Base-by-base conservation (phyloP, 2,797 vertebrate species). In the Acanthurus lineatus region DNA sequence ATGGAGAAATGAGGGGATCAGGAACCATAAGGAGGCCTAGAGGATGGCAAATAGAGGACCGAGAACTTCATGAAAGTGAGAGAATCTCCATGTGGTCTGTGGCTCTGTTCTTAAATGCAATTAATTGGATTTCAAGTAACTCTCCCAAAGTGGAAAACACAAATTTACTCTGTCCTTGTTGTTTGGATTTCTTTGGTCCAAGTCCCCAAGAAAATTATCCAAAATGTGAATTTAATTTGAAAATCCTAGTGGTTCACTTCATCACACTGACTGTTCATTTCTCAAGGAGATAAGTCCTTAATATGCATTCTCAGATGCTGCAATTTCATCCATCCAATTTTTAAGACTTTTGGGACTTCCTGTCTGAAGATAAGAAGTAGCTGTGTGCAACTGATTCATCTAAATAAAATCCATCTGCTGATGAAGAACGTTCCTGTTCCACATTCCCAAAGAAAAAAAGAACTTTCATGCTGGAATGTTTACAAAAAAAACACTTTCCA, bases 341-440 rank as follows among this genome's bases (percentile, higher is more conserved):
- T n/a, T 15, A 53, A 4, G 44, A 59, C 32, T 75, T 44, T 52
- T 66, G 48, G 14, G 22, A 53, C 48, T 60, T 47, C 19, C 47
- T 45, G 40, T 60, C 38, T 5, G 14, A 14, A 28, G 17, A 75
- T 17, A 40, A 58, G 45, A 60, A 20, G 57, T 15, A 52, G 44
- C 40, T 69, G 35, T 38, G 19, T 22, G 19, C 38, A 64, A 57
- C 25, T 15, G 69, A 62, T 72, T 35, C 14, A 57, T 63, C 47
- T 52, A 52, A 38, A n/a, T 57, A 20, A 52, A 44, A 40, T 72
- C 40, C 40, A 4, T 35, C 45, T 51, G 65, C 17, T 32, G 57
- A 22, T 68, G 42, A 61, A 42, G 17, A 62, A 28, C 32, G 32
- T 28, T 12, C 8, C 20, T 40, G 48, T 59, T 32, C 32, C 3